Percentiles rank a stretch among this genome's conserved stretches.
phyloP scores from a whole-genome alignment of 2,113 vertebrate genomes.

The Phodopus roborovskii region DNA sequence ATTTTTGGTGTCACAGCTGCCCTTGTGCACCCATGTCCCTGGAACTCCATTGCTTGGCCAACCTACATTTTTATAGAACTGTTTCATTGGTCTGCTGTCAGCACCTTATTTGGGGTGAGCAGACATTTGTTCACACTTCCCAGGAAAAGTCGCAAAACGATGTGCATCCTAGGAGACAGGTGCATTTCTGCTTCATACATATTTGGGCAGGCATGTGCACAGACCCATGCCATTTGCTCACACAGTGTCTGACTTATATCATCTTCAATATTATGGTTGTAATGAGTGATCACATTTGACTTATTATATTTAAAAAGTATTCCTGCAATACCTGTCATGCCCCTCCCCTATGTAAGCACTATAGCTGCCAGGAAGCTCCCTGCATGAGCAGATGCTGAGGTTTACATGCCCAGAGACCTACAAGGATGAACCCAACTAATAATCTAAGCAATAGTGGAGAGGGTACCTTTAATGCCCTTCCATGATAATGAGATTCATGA shows the following conservation, averaged over 20 bases:
- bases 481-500: no score
- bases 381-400: accelerated
- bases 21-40: no score
- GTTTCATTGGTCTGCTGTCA: neutral
- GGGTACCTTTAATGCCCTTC: no score
- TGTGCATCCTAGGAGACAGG: neutral
- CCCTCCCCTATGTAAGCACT: no score
- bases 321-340: neutral
- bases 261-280: neutral
- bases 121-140: neutral
- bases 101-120: neutral
- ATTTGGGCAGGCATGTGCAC: neutral
- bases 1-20: neutral
- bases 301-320: neutral
- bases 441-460: no score
- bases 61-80: neutral
- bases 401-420: neutral
- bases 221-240: neutral
- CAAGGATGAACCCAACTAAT: no score
- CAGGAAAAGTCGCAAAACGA: neutral
- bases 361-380: neutral
- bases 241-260: neutral
- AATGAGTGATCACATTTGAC: neutral
- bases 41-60: no score
- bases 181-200: accelerated